Evolutionary conservation across 2,797 vertebrate species (phyloP).

Genomic region (Clarias platycephalus): DNA sequence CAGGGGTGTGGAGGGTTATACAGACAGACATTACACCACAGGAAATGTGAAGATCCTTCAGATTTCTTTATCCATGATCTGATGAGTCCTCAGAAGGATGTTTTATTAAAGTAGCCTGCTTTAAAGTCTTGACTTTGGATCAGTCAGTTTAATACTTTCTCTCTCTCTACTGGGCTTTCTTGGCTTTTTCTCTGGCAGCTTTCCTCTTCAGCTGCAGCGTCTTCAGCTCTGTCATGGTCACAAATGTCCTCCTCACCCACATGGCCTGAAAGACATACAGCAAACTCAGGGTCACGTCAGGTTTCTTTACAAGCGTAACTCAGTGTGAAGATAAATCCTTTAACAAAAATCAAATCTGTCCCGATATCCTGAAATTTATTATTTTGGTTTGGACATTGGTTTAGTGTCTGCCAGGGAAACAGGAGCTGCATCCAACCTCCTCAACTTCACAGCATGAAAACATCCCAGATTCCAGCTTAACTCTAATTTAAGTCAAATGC

Average conservation of each 20-base stretch:
- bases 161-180: constrained; percentile 66
- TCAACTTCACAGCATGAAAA: no score
- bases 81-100: neutral
- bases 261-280: constrained; percentile 71
- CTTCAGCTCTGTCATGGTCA: constrained; percentile 89
- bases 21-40: neutral
- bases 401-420: neutral
- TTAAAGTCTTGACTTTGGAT: neutral
- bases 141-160: neutral
- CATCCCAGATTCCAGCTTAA: neutral
- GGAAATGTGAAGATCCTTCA: neutral
- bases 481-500: neutral
- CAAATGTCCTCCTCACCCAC: constrained; percentile 89
- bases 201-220: constrained; percentile 79
- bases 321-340: neutral
- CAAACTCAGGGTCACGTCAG: neutral
- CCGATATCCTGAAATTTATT: neutral
- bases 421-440: no score
- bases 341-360: neutral
- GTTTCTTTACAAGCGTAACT: neutral
- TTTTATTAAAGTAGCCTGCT: neutral
- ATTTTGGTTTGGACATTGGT: neutral
- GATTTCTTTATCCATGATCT: constrained; percentile 1
- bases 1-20: neutral
- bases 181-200: constrained; percentile 71